These are phyloP conservation scores for Eriosoma lanigerum DNA, from an alignment of 1,140 invertebrate species.

Conservation along the genomic window DNA sequence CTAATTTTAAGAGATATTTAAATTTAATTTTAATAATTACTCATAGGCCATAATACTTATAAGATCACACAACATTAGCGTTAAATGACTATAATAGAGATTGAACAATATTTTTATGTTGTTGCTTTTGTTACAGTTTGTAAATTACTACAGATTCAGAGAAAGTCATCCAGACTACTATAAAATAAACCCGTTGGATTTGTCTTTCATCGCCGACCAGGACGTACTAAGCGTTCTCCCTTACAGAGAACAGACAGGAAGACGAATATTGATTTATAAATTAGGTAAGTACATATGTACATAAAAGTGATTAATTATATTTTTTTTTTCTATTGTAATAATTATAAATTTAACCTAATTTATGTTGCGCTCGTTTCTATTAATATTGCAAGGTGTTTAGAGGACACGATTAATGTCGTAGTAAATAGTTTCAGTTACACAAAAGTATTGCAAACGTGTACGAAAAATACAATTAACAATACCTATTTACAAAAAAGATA, in stretches of 20 bases:
- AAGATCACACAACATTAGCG: too few species aligned
- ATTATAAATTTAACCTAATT: neutral
- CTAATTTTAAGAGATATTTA: too few species aligned
- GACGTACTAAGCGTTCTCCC: slow-evolving; percentile 72
- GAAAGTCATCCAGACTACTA: slow-evolving; percentile 71
- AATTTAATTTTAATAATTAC: neutral
- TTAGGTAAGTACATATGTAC: slow-evolving; percentile 60
- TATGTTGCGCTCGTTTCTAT: too few species aligned
- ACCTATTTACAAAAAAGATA: too few species aligned
- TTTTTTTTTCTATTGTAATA: neutral
- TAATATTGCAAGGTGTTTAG: too few species aligned
- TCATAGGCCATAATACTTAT: neutral
- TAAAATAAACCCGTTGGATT: slow-evolving; percentile 67
- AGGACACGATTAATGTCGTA: too few species aligned
- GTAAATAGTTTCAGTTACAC: too few species aligned
- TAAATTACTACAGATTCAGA: slow-evolving; percentile 75
- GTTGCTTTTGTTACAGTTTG: slow-evolving; percentile 63
- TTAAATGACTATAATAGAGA: neutral
- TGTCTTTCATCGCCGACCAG: slow-evolving; percentile 69
- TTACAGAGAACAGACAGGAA: slow-evolving; percentile 71
- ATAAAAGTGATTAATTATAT: too few species aligned
- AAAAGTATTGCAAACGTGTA: too few species aligned
- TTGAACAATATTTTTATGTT: neutral
- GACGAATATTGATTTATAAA: slow-evolving; percentile 69
- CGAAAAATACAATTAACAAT: too few species aligned